Conservation (phyloP, 2,797 vertebrate species). For the Sebastolobus alascanus region DNA sequence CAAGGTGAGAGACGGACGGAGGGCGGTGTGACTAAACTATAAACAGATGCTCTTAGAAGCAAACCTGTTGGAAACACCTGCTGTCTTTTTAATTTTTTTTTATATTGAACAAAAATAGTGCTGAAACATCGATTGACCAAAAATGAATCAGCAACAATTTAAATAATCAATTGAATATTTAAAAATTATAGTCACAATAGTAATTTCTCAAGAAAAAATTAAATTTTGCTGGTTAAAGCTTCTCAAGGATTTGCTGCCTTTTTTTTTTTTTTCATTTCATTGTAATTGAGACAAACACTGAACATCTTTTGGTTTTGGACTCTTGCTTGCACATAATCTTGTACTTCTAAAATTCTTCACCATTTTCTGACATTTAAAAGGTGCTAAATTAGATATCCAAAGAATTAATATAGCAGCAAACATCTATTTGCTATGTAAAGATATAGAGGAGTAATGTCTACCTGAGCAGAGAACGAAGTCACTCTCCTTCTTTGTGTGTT, state of each 20-base stretch:
- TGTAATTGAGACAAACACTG: not conserved
- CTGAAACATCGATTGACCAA: not conserved
- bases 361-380: not conserved
- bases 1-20: slow-evolving; percentile 49
- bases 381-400: too few species aligned
- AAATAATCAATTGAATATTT: not conserved
- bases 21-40: not conserved
- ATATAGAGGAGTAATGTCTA: too few species aligned
- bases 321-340: not conserved
- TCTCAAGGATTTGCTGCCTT: not conserved
- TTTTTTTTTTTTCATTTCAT: not conserved
- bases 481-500: too few species aligned
- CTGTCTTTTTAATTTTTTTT: not conserved
- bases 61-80: not conserved
- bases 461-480: too few species aligned
- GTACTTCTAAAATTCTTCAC: not conserved
- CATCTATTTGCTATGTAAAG: too few species aligned
- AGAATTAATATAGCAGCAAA: too few species aligned
- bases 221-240: not conserved
- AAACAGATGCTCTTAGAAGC: slow-evolving; percentile 7
- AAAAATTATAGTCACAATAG: not conserved
- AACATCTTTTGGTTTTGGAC: not conserved
- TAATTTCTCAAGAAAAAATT: not conserved
- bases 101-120: not conserved
- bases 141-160: not conserved